Conservation (phyloP, 2,797 vertebrate genomes). For the Ficedula albicollis region DNA sequence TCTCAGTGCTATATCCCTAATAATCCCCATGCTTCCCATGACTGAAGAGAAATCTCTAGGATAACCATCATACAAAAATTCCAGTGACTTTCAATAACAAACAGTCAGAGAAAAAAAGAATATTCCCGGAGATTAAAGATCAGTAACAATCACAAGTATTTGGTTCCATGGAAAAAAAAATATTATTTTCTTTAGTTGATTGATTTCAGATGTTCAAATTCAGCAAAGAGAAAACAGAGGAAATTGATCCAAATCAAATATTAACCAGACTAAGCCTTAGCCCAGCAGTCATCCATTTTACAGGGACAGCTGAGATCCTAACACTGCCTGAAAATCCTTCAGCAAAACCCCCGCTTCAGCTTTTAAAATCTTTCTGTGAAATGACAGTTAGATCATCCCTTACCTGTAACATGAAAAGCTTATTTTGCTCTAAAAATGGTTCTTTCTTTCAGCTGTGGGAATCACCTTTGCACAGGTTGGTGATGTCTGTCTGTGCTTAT, state of each 20-base stretch:
- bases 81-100: background rate
- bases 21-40: background rate
- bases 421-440: background rate
- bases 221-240: constrained; percentile 25
- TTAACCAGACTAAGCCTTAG: constrained; percentile 6
- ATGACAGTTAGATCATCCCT: background rate
- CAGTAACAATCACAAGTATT: constrained; percentile 3
- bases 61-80: background rate
- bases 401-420: constrained; percentile 55
- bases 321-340: background rate
- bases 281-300: constrained; percentile 28
- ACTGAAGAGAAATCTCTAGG: background rate
- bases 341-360: background rate
- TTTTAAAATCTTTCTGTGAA: background rate
- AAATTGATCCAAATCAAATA: constrained; percentile 44
- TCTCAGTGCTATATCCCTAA: background rate
- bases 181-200: background rate
- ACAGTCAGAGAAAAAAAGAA: constrained; percentile 21
- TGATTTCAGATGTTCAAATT: constrained; percentile 40
- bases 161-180: background rate
- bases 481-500: background rate
- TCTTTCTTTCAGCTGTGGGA: background rate
- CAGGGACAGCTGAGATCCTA: background rate
- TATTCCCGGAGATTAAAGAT: background rate
- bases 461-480: background rate